A percentile compares a stretch with the other conserved stretches of the same genome.
Conservation (phyloP, 2,797 vertebrate species). For the Chloroceryle inda region DNA sequence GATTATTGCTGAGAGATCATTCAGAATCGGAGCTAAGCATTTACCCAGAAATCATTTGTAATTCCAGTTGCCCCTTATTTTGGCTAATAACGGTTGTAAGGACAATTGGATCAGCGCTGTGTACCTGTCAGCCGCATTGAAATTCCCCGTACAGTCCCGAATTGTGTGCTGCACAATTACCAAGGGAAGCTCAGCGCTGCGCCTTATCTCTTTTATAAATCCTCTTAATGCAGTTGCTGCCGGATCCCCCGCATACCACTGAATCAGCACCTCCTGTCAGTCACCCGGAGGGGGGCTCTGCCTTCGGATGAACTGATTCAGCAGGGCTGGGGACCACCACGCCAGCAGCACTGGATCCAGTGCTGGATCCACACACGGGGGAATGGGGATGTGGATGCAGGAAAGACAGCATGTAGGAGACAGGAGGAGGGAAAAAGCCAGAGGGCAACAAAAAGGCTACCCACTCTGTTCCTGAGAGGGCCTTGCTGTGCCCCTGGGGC, state of each 20-base stretch:
- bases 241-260: background rate
- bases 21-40: background rate
- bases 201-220: slow-evolving; percentile 33
- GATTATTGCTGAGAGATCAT: slow-evolving; percentile 59
- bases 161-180: background rate
- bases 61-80: slow-evolving; percentile 47
- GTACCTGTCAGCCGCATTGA: slow-evolving; percentile 36
- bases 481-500: rapidly evolving
- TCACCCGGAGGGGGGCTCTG: background rate
- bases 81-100: slow-evolving; percentile 29
- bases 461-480: background rate
- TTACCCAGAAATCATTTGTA: slow-evolving; percentile 60
- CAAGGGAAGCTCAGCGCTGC: background rate
- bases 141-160: slow-evolving; percentile 22
- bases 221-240: background rate
- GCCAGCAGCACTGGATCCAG: rapidly evolving
- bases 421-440: rapidly evolving
- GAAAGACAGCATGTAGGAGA: rapidly evolving
- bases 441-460: background rate
- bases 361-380: background rate
- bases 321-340: background rate
- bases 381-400: background rate
- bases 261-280: background rate
- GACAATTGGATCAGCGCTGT: slow-evolving; percentile 41
- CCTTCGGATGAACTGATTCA: background rate